Evolutionary conservation across 2,888 invertebrate species (phyloP).

Genomic region (Leptinotarsa tumamoca): DNA sequence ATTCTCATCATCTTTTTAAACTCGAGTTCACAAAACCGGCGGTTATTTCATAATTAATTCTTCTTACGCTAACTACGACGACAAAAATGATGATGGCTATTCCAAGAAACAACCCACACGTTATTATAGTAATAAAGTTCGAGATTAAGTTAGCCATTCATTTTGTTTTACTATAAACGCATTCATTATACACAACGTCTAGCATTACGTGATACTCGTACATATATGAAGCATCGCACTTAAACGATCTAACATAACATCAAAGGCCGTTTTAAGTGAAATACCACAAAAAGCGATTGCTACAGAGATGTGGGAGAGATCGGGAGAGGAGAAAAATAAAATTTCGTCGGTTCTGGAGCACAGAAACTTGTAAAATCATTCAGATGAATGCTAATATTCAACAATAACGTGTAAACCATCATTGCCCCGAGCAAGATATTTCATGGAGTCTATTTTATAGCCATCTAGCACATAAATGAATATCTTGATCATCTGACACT

Average conservation of each 20-base stretch:
- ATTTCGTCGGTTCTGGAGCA: too few relatives aligned
- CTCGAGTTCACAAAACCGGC: slow-evolving; percentile 1
- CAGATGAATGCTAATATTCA: too few relatives aligned
- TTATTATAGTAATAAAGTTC: slow-evolving; percentile 19
- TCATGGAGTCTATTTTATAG: too few relatives aligned
- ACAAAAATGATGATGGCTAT: slow-evolving; percentile 22
- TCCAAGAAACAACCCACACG: slow-evolving; percentile 19
- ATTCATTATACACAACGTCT: slow-evolving; percentile 20
- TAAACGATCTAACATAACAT: slow-evolving; percentile 21
- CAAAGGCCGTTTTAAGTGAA: slow-evolving; percentile 20
- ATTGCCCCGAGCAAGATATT: too few relatives aligned
- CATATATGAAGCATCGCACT: slow-evolving; percentile 20
- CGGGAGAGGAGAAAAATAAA: background rate
- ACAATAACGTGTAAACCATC: too few relatives aligned
- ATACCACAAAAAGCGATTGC: slow-evolving; percentile 16
- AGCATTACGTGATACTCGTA: slow-evolving; percentile 21
- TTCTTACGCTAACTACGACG: slow-evolving; percentile 19
- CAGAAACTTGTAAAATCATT: too few relatives aligned
- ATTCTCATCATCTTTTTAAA: background rate
- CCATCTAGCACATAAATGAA: too few relatives aligned
- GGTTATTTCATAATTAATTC: slow-evolving; percentile 18
- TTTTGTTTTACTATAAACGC: slow-evolving; percentile 21
- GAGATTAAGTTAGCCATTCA: slow-evolving; percentile 20
- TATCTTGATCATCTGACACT: too few relatives aligned
- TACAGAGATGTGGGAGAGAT: slow-evolving; percentile 1